Base-by-base conservation (phyloP, 2,888 invertebrate species). In the Rhogogaster chlorosoma region DNA sequence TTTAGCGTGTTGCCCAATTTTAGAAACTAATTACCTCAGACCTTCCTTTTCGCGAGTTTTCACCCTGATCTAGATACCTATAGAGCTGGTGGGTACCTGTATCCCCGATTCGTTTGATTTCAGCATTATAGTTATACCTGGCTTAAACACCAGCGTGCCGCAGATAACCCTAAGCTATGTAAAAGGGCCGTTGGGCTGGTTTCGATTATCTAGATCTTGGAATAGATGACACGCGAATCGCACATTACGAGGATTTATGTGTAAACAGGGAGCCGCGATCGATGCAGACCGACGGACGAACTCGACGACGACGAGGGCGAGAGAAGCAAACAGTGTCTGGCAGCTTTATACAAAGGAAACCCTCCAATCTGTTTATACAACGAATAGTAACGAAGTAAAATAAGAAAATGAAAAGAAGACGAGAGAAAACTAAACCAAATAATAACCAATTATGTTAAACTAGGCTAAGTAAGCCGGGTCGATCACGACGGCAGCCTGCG, bases 151-250 rank as follows among this genome's bases (percentile, higher is more conserved):
- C 77, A 49, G 53, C 77, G 49, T 77, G 77, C 77, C 61, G 22
- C 61, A 80, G 80, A 80, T 80, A 80, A 61, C 80, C 57, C 32
- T 61, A 38, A 80, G 80, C 57, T 26, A 80, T 49, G 80, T 80
- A 80, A 80, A 80, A 80, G 80, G 80, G 38, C 80, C 80, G 80
- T 80, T 80, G 80, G 61, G 38, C 80, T 80, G 57, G 49, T 61
- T 80, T 38, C 64, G 83, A 83, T 83, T 83, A 83, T 83, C 64
- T 83, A 64, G 67, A 83, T 83, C 83, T 83, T 18, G 83, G 42
- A 64, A 67, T 70, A 70, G 88, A 89, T 90, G 91, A 90, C 91
- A 91, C 90, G 91, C 91, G 89, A 91, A 89, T 89, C 89, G 87
- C 88, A 86, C 90, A 91, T 91, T 91, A 91, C 87, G 87, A 84